Percentiles rank a stretch among this genome's conserved stretches.
Conservation (phyloP, 2,113 vertebrate species). For the Paracanthobrama guichenoti region DNA sequence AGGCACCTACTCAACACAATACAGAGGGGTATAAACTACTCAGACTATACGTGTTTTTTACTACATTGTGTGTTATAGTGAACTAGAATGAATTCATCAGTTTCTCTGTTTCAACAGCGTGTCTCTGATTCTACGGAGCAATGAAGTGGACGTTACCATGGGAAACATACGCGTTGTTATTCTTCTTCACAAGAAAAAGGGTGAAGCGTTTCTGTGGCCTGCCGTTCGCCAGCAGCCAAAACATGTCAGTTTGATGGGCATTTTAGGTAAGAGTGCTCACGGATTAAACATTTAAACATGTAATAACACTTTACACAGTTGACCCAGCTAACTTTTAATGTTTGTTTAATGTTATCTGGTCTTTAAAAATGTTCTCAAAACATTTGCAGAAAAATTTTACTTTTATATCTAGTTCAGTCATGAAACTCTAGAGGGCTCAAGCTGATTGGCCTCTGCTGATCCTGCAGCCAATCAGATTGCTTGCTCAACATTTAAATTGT, state of each 20-base stretch:
- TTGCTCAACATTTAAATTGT: too few species aligned
- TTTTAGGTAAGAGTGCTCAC: conserved; percentile 59
- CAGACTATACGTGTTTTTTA: neutral
- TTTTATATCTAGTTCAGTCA: too few species aligned
- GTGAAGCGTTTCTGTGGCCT: conserved; percentile 65
- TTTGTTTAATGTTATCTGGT: too few species aligned
- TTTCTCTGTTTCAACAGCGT: conserved; percentile 50
- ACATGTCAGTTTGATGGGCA: conserved; percentile 41
- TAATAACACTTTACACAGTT: too few species aligned
- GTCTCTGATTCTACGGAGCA: conserved; percentile 50
- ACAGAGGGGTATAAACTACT: conserved; percentile 34
- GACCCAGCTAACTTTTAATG: too few species aligned
- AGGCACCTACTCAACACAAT: neutral
- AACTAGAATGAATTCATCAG: neutral
- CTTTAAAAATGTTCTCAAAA: too few species aligned
- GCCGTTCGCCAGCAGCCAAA: conserved; percentile 56
- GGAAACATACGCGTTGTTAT: conserved; percentile 59
- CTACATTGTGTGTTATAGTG: neutral
- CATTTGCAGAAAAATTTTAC: too few species aligned
- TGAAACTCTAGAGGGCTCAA: too few species aligned
- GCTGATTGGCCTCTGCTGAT: too few species aligned
- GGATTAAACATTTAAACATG: neutral
- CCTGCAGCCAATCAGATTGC: too few species aligned
- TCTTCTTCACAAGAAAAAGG: conserved; percentile 52
- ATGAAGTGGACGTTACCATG: conserved; percentile 59